These are phyloP conservation scores for Hedya salicella DNA, from an alignment of 2,888 invertebrate genomes.

Conservation along the genomic window DNA sequence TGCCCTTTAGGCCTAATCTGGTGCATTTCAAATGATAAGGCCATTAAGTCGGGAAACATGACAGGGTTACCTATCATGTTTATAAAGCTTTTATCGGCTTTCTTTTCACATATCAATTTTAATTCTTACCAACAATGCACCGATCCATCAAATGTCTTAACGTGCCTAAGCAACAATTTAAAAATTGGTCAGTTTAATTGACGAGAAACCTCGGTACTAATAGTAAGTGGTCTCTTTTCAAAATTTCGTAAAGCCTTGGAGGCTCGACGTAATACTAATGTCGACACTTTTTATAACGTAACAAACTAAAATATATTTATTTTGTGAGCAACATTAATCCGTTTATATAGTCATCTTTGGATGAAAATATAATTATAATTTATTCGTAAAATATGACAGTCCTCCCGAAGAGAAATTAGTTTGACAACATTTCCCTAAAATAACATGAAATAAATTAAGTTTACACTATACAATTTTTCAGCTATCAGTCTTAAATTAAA, in stretches of 20 bases:
- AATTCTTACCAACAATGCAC: constrained; percentile 36
- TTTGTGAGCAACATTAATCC: constrained; percentile 19
- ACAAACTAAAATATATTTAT: not conserved
- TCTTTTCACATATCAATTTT: constrained; percentile 19
- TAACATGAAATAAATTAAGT: constrained; percentile 48
- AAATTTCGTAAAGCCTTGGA: constrained; percentile 15
- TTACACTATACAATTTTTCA: constrained; percentile 48
- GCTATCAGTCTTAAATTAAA: constrained; percentile 78
- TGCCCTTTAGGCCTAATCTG: no score
- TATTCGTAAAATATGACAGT: not conserved
- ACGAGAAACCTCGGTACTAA: constrained; percentile 46
- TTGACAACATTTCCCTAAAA: constrained; percentile 19
- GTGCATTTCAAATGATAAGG: no score
- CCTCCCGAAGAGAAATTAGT: not conserved
- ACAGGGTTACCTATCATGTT: not conserved
- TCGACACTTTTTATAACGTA: not conserved
- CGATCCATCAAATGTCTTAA: constrained; percentile 38
- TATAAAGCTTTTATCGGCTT: not conserved
- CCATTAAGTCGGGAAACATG: no score
- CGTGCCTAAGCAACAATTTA: constrained; percentile 55
- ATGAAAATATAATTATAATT: constrained; percentile 3
- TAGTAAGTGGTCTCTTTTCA: constrained; percentile 50
- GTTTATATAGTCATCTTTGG: constrained; percentile 2
- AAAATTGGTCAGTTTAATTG: constrained; percentile 73
- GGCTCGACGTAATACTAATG: constrained; percentile 12